These are phyloP conservation scores for Troilus luridus DNA, from an alignment of 2,888 invertebrate genomes.

Conservation along the genomic window DNA sequence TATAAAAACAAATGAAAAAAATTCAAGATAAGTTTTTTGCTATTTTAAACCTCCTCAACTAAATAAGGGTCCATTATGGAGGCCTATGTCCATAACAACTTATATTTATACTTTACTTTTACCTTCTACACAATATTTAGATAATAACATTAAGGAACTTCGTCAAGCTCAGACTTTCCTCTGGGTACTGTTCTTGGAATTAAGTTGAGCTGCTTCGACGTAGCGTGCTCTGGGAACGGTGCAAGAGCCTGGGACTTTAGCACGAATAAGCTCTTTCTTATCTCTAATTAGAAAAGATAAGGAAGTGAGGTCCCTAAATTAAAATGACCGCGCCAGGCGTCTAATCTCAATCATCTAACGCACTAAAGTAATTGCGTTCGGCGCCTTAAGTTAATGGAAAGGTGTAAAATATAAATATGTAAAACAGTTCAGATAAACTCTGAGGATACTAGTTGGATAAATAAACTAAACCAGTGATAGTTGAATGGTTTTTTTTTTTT, in stretches of 20 bases:
- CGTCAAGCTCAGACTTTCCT: background rate
- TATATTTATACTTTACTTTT: too few relatives aligned
- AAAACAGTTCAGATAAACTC: background rate
- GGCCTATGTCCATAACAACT: too few relatives aligned
- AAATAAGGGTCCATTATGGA: too few relatives aligned
- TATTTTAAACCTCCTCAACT: too few relatives aligned
- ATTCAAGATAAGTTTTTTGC: too few relatives aligned
- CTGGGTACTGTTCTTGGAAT: background rate
- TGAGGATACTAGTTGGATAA: background rate
- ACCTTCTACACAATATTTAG: background rate
- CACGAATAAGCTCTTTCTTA: slow-evolving; percentile 22
- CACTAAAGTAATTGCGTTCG: background rate
- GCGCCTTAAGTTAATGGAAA: background rate
- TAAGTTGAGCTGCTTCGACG: background rate
- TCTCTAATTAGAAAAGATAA: slow-evolving; percentile 21
- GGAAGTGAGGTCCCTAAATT: background rate
- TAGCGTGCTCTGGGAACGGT: background rate
- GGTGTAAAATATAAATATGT: background rate
- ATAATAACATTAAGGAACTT: background rate
- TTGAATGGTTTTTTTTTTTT: too few relatives aligned
- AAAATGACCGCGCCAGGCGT: background rate
- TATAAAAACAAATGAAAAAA: too few relatives aligned
- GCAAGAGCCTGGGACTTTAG: background rate
- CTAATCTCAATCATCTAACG: slow-evolving; percentile 6
- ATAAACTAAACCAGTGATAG: background rate